Conservation (phyloP, 2,113 vertebrate species). For the Ameiurus melas region DNA sequence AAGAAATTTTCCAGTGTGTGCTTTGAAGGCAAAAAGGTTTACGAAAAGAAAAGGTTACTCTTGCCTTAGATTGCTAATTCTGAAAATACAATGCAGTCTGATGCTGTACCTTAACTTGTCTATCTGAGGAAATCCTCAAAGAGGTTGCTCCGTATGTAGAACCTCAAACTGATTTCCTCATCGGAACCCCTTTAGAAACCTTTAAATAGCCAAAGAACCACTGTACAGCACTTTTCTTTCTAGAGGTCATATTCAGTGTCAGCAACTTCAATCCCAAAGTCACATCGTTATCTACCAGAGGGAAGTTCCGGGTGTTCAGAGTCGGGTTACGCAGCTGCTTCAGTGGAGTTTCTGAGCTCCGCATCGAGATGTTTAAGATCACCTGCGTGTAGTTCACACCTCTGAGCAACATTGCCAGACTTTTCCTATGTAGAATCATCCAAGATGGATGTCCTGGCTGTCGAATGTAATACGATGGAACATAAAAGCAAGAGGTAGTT, state of each 20-base stretch:
- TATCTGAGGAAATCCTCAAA: background rate
- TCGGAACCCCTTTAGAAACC: background rate
- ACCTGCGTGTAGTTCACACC: background rate
- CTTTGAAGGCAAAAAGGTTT: too few relatives aligned
- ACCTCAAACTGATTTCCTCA: background rate
- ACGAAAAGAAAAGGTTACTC: too few relatives aligned
- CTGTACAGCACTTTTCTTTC: background rate
- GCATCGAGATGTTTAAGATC: background rate
- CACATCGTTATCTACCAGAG: background rate
- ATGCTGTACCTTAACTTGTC: background rate
- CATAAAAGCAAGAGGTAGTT: background rate
- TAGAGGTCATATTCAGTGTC: background rate
- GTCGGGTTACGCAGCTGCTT: background rate
- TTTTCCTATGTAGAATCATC: background rate
- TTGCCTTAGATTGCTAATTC: too few relatives aligned
- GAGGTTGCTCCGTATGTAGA: background rate
- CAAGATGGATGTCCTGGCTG: background rate
- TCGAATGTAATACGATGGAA: background rate
- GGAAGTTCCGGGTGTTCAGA: background rate
- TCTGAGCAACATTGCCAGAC: background rate
- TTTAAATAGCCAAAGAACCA: background rate
- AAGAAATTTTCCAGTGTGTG: background rate
- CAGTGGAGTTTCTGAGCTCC: background rate
- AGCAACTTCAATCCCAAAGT: background rate
- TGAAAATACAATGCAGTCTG: background rate